These are phyloP conservation scores for Gonatopus flavifemur DNA, from an alignment of 1,140 invertebrate genomes.

Conservation along the genomic window DNA sequence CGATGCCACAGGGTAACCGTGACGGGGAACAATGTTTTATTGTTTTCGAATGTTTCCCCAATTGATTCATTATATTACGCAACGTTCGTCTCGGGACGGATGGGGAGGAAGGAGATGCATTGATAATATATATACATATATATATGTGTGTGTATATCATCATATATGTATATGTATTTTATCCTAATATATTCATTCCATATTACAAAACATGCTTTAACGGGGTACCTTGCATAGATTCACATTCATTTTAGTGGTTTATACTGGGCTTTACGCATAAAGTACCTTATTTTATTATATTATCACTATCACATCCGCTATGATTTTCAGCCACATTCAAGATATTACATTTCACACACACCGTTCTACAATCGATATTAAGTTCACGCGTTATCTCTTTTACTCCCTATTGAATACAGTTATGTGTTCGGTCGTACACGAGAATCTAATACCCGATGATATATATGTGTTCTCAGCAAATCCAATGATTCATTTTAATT, in stretches of 20 bases:
- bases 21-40: background rate
- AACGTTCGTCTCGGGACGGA: slow-evolving; percentile 17
- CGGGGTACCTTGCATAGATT: slow-evolving; percentile 44
- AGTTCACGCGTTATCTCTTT: too few relatives aligned
- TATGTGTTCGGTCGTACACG: too few relatives aligned
- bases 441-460: too few relatives aligned
- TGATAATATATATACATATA: slow-evolving; percentile 24
- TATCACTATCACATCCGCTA: slow-evolving; percentile 24
- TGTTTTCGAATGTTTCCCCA: too few relatives aligned
- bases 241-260: slow-evolving; percentile 43
- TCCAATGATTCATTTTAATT: too few relatives aligned
- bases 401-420: too few relatives aligned
- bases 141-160: slow-evolving; percentile 20
- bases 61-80: background rate
- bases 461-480: too few relatives aligned
- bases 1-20: slow-evolving; percentile 17
- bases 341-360: too few relatives aligned
- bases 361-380: too few relatives aligned
- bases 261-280: slow-evolving; percentile 50
- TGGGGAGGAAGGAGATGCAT: slow-evolving; percentile 20
- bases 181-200: slow-evolving; percentile 58
- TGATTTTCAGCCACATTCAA: too few relatives aligned
- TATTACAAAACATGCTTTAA: slow-evolving; percentile 51
- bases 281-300: slow-evolving; percentile 50
- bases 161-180: slow-evolving; percentile 47